Evolutionary conservation across 2,888 invertebrate genomes (phyloP), one percentile per base, ranked within the genome.

Genomic region (Mythimna loreyi): DNA sequence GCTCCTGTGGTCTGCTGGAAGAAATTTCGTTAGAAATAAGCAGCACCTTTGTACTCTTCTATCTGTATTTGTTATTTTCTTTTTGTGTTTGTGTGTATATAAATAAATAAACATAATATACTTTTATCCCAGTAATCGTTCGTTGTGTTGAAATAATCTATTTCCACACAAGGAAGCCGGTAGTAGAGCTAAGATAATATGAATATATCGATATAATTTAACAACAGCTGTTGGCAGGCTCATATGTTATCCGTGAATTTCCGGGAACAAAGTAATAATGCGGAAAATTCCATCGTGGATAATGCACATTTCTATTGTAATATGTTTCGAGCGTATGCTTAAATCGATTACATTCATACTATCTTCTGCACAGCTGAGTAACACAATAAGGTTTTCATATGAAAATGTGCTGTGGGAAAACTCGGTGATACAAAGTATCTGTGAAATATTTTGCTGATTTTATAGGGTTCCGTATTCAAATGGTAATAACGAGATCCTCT

Each of bases 261-360:
- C 21, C 23, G 28, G 45, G 28, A 55, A 7, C n/a, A 30, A 36
- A 23, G n/a, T 55, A 53, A 64, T 43, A 36, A 40, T 45, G 11
- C 23, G 36, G 28, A 49, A 75, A 28, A 74, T 56, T 56, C 23
- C 43, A 23, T 16, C 40, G 45, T 30, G 50, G 43, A 49, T 58
- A 63, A 49, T 33, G 19, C 3, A 47, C 33, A 47, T n/a, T 49
- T 40, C 33, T 33, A 58, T 52, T 53, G 45, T 40, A 40, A 49
- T 53, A 52, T 8, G 19, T 25, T 64, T 7, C 25, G 21, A 47
- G 28, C 23, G n/a, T 36, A 47, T 28, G 21, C 25, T 19, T 45
- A 52, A 57, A 64, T 64, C 13, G 8, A 70, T 56, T 50, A 56
- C 65, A 47, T 58, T 74, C 2, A 40, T n/a, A 47, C 30, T 30